Evolutionary conservation across 1,140 invertebrate genomes (phyloP).

Genomic region (Anastrepha obliqua): DNA sequence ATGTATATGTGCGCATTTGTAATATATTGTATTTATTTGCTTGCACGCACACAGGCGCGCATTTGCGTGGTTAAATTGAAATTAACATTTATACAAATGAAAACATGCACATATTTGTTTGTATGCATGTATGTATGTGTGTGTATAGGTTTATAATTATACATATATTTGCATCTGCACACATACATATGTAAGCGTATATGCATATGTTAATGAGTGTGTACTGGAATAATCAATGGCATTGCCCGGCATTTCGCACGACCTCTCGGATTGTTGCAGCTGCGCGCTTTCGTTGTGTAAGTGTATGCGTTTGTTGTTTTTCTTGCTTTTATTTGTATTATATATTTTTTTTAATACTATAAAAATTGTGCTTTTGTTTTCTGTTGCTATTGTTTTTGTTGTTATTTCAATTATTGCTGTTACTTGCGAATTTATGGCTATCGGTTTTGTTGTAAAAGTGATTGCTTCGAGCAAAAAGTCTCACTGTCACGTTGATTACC

Average conservation of each 20-base stretch:
- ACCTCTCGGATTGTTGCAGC: neutral
- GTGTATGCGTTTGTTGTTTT: neutral
- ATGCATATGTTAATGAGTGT: neutral
- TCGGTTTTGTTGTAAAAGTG: neutral
- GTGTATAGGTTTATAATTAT: neutral
- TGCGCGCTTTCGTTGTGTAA: neutral
- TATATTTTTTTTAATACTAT: neutral
- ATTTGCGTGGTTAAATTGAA: constrained; percentile 23
- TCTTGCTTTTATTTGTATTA: neutral
- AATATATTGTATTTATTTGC: constrained; percentile 2
- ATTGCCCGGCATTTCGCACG: neutral
- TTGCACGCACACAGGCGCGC: neutral
- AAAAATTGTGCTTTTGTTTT: neutral
- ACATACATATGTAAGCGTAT: neutral
- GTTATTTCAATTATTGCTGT: neutral
- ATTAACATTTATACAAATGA: constrained; percentile 39
- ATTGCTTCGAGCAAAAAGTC: constrained; percentile 16
- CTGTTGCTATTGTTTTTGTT: neutral
- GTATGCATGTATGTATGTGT: neutral
- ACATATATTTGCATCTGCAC: neutral
- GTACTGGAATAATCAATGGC: constrained; percentile 5
- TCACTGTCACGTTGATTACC: constrained; percentile 46
- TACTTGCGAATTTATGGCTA: too few relatives aligned
- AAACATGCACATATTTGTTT: neutral
- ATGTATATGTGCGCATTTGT: neutral